Conservation (phyloP, 2,888 invertebrate species). For the Imbricaverruca yamaguchii region DNA sequence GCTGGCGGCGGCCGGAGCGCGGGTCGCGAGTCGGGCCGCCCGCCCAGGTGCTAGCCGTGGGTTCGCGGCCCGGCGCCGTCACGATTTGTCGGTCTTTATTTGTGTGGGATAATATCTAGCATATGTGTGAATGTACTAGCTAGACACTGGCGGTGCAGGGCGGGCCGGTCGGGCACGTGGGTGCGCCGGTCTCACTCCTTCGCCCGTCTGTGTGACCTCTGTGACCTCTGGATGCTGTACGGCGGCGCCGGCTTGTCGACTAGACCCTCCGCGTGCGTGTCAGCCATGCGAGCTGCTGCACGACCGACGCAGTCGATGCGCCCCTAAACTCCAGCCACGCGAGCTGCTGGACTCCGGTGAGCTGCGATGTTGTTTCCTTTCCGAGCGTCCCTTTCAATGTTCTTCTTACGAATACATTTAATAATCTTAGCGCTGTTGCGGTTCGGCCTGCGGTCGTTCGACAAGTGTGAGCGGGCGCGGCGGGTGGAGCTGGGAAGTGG, state of each 20-base stretch:
- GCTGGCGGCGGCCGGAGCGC: not conserved
- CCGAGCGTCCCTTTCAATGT: not conserved
- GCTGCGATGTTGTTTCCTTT: not conserved
- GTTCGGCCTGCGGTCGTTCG: too few relatives aligned
- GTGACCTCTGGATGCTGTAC: not conserved
- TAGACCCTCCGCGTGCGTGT: not conserved
- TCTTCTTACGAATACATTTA: slow-evolving; percentile 11
- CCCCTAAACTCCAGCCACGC: not conserved
- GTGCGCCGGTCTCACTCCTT: not conserved
- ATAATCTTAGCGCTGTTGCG: not conserved
- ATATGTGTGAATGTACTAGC: not conserved
- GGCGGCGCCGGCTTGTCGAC: not conserved
- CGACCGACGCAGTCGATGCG: too few relatives aligned
- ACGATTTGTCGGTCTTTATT: not conserved
- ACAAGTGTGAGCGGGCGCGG: too few relatives aligned
- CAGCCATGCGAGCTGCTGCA: not conserved
- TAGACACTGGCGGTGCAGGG: not conserved
- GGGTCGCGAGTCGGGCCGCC: not conserved
- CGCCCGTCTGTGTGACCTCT: not conserved
- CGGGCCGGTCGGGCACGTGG: not conserved
- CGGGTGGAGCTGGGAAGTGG: too few relatives aligned
- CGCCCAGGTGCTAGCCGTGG: not conserved
- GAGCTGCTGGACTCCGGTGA: not conserved
- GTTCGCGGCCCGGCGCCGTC: not conserved
- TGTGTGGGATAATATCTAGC: not conserved